phyloP scores from a whole-genome alignment of 2,888 invertebrate genomes.

The Drosophila nigricruria region DNA sequence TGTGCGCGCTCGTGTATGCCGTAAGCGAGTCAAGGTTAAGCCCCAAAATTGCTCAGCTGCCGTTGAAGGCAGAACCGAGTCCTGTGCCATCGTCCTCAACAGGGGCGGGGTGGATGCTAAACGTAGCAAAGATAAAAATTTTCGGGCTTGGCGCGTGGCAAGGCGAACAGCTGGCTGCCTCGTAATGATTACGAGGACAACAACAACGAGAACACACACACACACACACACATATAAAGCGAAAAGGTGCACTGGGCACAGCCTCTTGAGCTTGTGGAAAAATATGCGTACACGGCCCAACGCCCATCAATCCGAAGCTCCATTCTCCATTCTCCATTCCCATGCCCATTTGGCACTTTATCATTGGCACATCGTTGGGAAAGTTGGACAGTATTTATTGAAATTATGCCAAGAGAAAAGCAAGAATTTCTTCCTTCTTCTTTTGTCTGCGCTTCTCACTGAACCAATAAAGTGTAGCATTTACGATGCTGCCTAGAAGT shows the following conservation, averaged over 20 bases:
- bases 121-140: conserved; percentile 47
- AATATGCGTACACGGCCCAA: conserved; percentile 27
- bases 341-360: conserved; percentile 60
- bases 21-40: conserved; percentile 76
- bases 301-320: conserved; percentile 20
- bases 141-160: conserved; percentile 42
- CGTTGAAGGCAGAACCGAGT: conserved; percentile 34
- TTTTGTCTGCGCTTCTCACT: neutral
- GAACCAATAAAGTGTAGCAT: conserved; percentile 50
- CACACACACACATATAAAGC: conserved; percentile 4
- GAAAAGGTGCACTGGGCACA: conserved; percentile 44
- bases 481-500: conserved; percentile 62
- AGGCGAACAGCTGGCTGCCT: conserved; percentile 73
- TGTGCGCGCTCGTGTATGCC: conserved; percentile 67
- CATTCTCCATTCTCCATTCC: conserved; percentile 7
- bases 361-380: conserved; percentile 78
- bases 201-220: neutral
- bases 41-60: conserved; percentile 72
- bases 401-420: conserved; percentile 45
- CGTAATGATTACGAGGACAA: conserved; percentile 73
- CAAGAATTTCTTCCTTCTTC: neutral
- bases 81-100: too few relatives aligned
- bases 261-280: conserved; percentile 33
- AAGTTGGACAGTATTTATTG: conserved; percentile 71
- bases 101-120: conserved; percentile 16